Evolutionary conservation across 1,140 invertebrate species (phyloP), one percentile per base, ranked within the genome.

Genomic region (Pomacea maculata): DNA sequence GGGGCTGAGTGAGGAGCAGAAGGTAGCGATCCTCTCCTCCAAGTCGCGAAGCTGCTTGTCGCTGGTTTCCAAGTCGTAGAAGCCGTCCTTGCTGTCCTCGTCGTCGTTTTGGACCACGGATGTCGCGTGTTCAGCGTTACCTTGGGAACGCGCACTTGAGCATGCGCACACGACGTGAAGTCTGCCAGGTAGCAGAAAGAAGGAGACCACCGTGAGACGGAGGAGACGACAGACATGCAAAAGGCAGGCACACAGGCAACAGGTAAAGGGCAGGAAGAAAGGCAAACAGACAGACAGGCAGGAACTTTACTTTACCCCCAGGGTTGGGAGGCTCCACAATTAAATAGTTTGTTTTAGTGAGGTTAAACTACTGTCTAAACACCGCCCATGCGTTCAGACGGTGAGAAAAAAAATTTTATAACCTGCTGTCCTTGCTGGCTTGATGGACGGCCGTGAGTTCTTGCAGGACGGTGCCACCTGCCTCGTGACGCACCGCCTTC

Each of bases 61-160:
- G 78, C 87, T 88, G n/a, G 87, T 88, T 78, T 88, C 87, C 82
- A 85, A 87, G 80, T 88, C 87, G 82, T 87, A 87, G 80, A 85
- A 86, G 65, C 84, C 85, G 21, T 87, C 85, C 54, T 86, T 82
- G 68, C 63, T 68, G 45, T 84, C 77, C n/a, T 84, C 82, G 52
- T 64, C 45, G 14, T 6, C 14, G 57, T 57, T 17, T n/a, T 72
- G 76, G 54, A 63, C 76, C 73, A 68, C 67, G n/a, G 14, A 68
- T 79, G 57, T 70, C 54, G 21, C 77, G 15, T 54, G 29, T 57
- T 63, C 79, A 25, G 70, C 78, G n/a, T 61, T 54, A 79, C 54
- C 80, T 76, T 52, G 81, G 78, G 52, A 83, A 70, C n/a, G 83
- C 70, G 64, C 57, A 61, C 75, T 63, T 9, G 64, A 55, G 14